A percentile compares a stretch with the other conserved stretches of the same genome.
Conservation (phyloP, 2,888 invertebrate genomes). For the Ennomos fuscantarius region DNA sequence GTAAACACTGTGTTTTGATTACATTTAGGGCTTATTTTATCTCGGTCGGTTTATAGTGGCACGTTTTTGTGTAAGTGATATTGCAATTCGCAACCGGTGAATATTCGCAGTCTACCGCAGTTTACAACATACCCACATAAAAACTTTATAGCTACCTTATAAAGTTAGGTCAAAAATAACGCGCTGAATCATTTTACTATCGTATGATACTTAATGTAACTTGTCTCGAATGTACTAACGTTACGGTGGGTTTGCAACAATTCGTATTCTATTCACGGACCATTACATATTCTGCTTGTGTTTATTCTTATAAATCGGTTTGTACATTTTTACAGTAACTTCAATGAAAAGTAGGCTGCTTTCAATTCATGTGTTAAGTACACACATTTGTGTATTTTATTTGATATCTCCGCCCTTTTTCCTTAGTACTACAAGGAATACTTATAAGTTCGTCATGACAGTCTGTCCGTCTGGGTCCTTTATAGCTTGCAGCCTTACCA, state of each 20-base stretch:
- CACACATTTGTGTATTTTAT: neutral
- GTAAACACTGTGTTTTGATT: constrained; percentile 12
- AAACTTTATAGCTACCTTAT: constrained; percentile 21
- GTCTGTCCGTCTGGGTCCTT: no score
- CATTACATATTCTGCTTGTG: constrained; percentile 23
- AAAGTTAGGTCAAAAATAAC: constrained; percentile 18
- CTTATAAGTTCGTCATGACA: no score
- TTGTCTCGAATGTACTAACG: constrained; percentile 11
- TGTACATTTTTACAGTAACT: neutral
- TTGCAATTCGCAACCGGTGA: neutral
- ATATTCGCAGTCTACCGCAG: constrained; percentile 21
- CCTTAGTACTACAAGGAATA: no score
- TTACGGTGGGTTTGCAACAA: constrained; percentile 21
- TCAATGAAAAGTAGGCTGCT: no score
- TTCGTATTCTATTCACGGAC: constrained; percentile 36
- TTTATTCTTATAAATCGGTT: constrained; percentile 12
- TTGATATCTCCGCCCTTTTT: no score
- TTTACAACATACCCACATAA: constrained; percentile 2
- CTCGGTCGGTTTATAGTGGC: no score
- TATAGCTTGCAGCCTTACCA: no score
- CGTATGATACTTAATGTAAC: constrained; percentile 5
- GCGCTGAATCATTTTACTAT: constrained; percentile 14
- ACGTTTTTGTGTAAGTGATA: no score
- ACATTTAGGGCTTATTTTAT: neutral
- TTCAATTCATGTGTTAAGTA: no score